Conservation (phyloP, 2,113 vertebrate species). For the Pituophis catenifer region DNA sequence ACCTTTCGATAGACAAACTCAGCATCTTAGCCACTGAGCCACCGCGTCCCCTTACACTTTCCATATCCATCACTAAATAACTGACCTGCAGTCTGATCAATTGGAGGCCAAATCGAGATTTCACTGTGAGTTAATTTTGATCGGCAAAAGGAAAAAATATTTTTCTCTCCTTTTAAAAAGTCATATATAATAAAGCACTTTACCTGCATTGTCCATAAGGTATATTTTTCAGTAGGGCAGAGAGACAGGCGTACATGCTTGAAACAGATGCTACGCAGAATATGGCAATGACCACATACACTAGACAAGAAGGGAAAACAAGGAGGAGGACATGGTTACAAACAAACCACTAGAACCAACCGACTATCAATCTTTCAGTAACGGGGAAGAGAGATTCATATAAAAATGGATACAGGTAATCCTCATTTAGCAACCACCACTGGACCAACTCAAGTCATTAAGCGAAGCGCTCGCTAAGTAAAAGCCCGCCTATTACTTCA, state of each 20-base stretch:
- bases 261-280: constrained; percentile 89
- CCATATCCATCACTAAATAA: background rate
- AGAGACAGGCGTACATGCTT: constrained; percentile 89
- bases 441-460: background rate
- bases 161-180: background rate
- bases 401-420: background rate
- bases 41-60: background rate
- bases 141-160: background rate
- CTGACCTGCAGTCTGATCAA: background rate
- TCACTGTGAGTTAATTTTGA: background rate
- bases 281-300: constrained; percentile 89
- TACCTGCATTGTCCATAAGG: constrained; percentile 83
- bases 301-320: constrained; percentile 65
- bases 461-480: background rate
- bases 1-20: too few species aligned
- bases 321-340: constrained; percentile 17
- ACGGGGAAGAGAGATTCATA: background rate
- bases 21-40: too few species aligned
- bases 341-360: background rate
- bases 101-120: background rate
- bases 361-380: background rate
- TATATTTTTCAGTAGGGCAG: constrained; percentile 77
- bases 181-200: constrained; percentile 28
- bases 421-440: background rate
- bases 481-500: background rate